These are phyloP conservation scores for Acyrthosiphon pisum DNA, from an alignment of 1,140 invertebrate genomes.

Conservation along the genomic window DNA sequence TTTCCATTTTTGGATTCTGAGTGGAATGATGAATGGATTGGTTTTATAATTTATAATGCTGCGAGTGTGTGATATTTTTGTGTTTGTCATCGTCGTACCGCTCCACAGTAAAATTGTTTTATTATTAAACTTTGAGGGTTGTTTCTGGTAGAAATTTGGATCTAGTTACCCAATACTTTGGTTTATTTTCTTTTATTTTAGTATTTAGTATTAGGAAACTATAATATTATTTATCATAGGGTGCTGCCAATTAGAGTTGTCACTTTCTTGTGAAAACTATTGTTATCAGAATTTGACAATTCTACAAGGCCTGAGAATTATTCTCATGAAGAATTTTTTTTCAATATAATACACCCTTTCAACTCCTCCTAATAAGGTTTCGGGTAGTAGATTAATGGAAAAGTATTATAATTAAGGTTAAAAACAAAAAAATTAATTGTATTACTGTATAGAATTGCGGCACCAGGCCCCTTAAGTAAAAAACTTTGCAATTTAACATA, in stretches of 20 bases:
- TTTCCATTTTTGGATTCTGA: background rate
- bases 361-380: too few relatives aligned
- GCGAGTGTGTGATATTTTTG: background rate
- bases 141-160: background rate
- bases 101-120: background rate
- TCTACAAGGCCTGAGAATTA: too few relatives aligned
- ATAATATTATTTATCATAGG: too few relatives aligned
- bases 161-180: background rate
- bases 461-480: too few relatives aligned
- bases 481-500: too few relatives aligned
- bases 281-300: too few relatives aligned
- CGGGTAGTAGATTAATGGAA: too few relatives aligned
- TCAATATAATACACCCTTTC: too few relatives aligned
- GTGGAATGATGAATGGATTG: background rate
- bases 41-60: background rate
- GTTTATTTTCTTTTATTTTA: background rate
- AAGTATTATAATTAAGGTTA: too few relatives aligned
- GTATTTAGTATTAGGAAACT: background rate
- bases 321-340: too few relatives aligned
- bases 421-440: too few relatives aligned
- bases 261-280: background rate
- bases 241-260: background rate
- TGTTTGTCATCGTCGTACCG: accelerated
- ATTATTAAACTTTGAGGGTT: background rate
- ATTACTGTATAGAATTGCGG: too few relatives aligned